phyloP scores from a whole-genome alignment of 2,113 vertebrate species.

The Echinops telfairi region DNA sequence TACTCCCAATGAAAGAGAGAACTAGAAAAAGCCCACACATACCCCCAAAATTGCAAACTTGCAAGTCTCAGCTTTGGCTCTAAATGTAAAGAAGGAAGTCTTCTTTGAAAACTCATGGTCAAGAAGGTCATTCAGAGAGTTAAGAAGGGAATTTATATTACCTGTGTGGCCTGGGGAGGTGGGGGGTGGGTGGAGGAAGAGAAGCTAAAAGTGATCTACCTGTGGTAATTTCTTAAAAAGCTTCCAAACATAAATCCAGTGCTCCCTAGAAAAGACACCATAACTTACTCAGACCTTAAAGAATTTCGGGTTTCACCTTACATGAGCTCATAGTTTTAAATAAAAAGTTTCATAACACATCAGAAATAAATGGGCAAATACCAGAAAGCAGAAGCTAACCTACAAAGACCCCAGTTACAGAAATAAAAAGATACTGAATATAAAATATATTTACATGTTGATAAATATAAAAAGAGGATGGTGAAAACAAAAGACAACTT shows the following conservation, averaged over 20 bases:
- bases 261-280: background rate
- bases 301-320: background rate
- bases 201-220: background rate
- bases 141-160: conserved; percentile 4
- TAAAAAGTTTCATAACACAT: conserved; percentile 23
- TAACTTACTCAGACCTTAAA: conserved; percentile 35
- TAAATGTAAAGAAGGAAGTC: background rate
- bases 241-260: background rate
- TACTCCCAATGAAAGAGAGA: background rate
- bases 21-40: background rate
- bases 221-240: background rate
- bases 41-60: background rate
- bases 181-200: too few species aligned
- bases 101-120: background rate
- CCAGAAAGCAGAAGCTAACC: background rate
- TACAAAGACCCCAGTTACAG: background rate
- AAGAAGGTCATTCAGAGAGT: background rate
- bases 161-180: background rate
- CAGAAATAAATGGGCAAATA: conserved; percentile 49
- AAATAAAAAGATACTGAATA: conserved; percentile 29
- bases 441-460: background rate
- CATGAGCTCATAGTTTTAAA: conserved; percentile 17
- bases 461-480: conserved; percentile 7
- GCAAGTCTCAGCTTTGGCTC: background rate
- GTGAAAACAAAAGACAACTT: background rate